phyloP scores from a whole-genome alignment of 2,113 vertebrate genomes.

The Gymnarchus niloticus region DNA sequence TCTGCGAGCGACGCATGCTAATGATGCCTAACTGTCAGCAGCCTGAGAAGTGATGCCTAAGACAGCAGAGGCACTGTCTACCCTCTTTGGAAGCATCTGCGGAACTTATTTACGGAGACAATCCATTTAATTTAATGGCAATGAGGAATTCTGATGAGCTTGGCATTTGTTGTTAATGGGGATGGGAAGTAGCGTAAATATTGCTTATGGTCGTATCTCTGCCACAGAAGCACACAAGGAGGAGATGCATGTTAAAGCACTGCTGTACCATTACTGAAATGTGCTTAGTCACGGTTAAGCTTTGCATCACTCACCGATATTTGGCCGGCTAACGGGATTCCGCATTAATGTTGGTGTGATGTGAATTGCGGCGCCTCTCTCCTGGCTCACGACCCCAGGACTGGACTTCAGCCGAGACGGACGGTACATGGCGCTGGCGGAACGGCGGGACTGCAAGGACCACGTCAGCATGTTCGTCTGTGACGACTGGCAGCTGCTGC shows the following conservation, averaged over 20 bases:
- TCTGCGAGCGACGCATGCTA: slow-evolving; percentile 56
- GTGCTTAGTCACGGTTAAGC: too few relatives aligned
- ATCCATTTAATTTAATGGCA: not conserved
- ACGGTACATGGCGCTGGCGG: slow-evolving; percentile 85
- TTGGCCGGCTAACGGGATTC: slow-evolving; percentile 9
- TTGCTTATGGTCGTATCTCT: not conserved
- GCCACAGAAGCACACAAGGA: too few relatives aligned
- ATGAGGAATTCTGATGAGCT: not conserved
- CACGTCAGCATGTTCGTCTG: slow-evolving; percentile 91
- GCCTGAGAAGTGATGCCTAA: not conserved
- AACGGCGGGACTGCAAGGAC: slow-evolving; percentile 91
- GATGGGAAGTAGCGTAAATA: not conserved
- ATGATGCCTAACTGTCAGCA: slow-evolving; percentile 61
- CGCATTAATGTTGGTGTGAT: not conserved
- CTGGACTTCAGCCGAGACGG: slow-evolving; percentile 84
- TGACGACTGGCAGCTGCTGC: slow-evolving; percentile 90
- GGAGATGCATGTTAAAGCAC: too few relatives aligned
- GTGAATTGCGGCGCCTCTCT: not conserved
- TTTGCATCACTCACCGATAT: not conserved
- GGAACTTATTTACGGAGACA: not conserved
- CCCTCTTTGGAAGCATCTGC: not conserved
- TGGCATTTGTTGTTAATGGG: not conserved
- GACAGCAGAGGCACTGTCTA: not conserved
- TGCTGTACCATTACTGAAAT: too few relatives aligned
- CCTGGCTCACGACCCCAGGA: slow-evolving; percentile 54